Evolutionary conservation across 2,797 vertebrate species (phyloP).

Genomic region (Acanthurus tractus): DNA sequence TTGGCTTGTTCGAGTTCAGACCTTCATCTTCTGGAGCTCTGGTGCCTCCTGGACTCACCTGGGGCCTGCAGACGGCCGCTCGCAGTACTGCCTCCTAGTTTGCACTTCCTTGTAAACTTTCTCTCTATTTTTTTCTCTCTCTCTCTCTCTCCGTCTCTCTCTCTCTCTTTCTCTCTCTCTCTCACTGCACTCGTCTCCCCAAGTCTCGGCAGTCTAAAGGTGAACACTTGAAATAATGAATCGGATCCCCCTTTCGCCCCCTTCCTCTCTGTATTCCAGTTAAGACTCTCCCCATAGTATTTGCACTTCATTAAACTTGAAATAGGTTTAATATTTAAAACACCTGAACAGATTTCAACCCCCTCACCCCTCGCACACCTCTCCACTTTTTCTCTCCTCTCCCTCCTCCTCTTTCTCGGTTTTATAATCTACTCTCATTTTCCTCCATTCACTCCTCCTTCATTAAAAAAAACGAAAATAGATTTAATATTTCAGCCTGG

Average conservation of each 20-base stretch:
- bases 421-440: slow-evolving; percentile 87
- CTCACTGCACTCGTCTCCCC: slow-evolving; percentile 66
- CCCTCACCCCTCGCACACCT: slow-evolving; percentile 76
- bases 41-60: slow-evolving; percentile 57
- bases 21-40: slow-evolving; percentile 42
- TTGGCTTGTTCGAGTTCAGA: slow-evolving; percentile 49
- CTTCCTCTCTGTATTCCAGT: slow-evolving; percentile 85
- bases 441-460: slow-evolving; percentile 85
- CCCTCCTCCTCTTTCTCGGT: slow-evolving; percentile 67
- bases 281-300: slow-evolving; percentile 88
- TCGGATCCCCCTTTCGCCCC: slow-evolving; percentile 84
- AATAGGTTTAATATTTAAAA: slow-evolving; percentile 91
- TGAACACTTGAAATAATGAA: slow-evolving; percentile 89
- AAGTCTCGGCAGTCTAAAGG: slow-evolving; percentile 85
- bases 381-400: slow-evolving; percentile 64
- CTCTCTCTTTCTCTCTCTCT: slow-evolving; percentile 21
- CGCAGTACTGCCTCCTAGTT: slow-evolving; percentile 57
- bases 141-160: slow-evolving; percentile 30
- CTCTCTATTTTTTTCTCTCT: slow-evolving; percentile 26
- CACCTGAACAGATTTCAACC: slow-evolving; percentile 85
- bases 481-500: slow-evolving; percentile 84
- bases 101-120: slow-evolving; percentile 67
- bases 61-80: slow-evolving; percentile 48
- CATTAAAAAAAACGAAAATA: slow-evolving; percentile 85
- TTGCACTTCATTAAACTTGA: slow-evolving; percentile 91